Percentiles rank a stretch among this genome's conserved stretches.
Evolutionary conservation across 2,113 vertebrate genomes (phyloP).

Genomic region (Pseudorasbora parva): DNA sequence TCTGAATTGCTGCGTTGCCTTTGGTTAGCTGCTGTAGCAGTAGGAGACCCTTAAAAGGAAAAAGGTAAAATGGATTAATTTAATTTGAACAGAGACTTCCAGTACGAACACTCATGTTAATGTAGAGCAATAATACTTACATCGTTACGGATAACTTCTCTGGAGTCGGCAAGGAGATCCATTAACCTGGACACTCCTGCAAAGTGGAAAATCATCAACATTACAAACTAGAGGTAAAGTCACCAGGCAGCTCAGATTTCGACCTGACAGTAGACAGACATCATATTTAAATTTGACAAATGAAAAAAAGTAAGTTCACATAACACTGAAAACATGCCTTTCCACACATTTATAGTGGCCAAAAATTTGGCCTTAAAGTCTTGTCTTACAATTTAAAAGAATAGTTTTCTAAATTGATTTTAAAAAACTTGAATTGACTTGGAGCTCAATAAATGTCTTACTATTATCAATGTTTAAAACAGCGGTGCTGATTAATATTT

Average conservation of each 20-base stretch:
- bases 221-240: not conserved
- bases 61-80: slow-evolving; percentile 18
- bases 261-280: not conserved
- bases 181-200: slow-evolving; percentile 95
- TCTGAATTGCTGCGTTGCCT: slow-evolving; percentile 97
- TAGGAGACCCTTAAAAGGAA: slow-evolving; percentile 82
- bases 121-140: slow-evolving; percentile 75
- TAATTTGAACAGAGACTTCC: not conserved
- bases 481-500: too few relatives aligned
- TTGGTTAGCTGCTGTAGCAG: slow-evolving; percentile 94
- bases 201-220: not conserved
- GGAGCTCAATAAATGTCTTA: too few relatives aligned
- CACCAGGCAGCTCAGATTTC: not conserved
- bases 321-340: too few relatives aligned
- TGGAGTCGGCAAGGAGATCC: slow-evolving; percentile 94
- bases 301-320: not conserved
- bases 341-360: too few relatives aligned
- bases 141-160: slow-evolving; percentile 97
- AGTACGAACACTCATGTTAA: not conserved
- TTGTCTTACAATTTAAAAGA: too few relatives aligned
- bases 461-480: too few relatives aligned
- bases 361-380: too few relatives aligned
- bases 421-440: too few relatives aligned
- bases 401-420: too few relatives aligned
- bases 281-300: not conserved